A percentile compares a stretch with the other conserved stretches of the same genome.
Conservation (phyloP, 1,140 invertebrate genomes). For the Metopolophium dirhodum region DNA sequence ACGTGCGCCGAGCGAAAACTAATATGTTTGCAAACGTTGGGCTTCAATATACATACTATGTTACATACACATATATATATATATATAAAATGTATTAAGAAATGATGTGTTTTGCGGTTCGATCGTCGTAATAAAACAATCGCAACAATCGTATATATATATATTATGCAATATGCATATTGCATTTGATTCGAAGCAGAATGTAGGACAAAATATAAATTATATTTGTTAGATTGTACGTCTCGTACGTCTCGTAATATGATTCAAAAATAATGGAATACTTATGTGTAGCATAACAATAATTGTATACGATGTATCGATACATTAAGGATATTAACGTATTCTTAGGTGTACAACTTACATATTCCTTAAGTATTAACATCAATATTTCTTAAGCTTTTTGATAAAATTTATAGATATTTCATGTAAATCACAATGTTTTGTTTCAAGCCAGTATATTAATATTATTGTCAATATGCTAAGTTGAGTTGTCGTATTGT, state of each 20-base stretch:
- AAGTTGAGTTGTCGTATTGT: too few species aligned
- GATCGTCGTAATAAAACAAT: background rate
- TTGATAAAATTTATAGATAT: background rate
- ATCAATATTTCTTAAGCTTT: background rate
- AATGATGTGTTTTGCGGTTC: constrained; percentile 17
- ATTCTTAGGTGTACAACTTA: background rate
- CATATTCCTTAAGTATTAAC: background rate
- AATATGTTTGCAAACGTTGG: background rate
- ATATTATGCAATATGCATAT: background rate
- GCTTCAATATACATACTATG: background rate
- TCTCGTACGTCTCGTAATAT: background rate
- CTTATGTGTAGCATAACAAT: background rate
- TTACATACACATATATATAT: background rate
- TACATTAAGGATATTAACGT: background rate
- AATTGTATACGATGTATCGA: background rate
- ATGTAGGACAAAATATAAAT: background rate
- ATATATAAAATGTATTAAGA: background rate
- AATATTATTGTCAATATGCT: too few species aligned
- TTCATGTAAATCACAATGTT: background rate
- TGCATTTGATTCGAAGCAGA: background rate
- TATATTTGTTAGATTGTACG: background rate
- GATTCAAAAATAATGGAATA: background rate
- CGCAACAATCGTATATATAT: background rate
- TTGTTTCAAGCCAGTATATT: background rate
- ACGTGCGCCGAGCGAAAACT: background rate